These are phyloP conservation scores for Dendroctonus ponderosae DNA, from an alignment of 1,140 invertebrate genomes.

Conservation along the genomic window DNA sequence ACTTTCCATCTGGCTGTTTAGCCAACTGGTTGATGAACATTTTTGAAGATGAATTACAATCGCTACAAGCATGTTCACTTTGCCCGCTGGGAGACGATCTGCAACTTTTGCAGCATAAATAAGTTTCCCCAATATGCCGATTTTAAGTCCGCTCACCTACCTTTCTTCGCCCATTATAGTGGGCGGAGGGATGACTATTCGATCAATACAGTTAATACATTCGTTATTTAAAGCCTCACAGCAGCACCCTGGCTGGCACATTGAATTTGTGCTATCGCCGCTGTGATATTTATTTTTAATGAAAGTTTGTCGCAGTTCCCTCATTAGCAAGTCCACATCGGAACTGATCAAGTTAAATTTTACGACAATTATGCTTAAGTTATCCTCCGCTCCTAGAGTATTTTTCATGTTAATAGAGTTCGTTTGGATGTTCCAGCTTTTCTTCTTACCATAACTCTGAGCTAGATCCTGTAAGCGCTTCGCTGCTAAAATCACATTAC, in stretches of 20 bases:
- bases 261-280: slow-evolving; percentile 49
- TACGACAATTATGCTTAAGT: slow-evolving; percentile 75
- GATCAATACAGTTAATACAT: slow-evolving; percentile 57
- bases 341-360: slow-evolving; percentile 63
- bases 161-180: slow-evolving; percentile 56
- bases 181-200: slow-evolving; percentile 49
- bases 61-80: slow-evolving; percentile 68
- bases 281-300: slow-evolving; percentile 55
- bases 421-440: neutral
- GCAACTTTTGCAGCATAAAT: slow-evolving; percentile 1
- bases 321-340: slow-evolving; percentile 72
- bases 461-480: slow-evolving; percentile 78
- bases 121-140: neutral
- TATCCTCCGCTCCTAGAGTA: slow-evolving; percentile 64
- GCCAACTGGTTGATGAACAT: slow-evolving; percentile 47
- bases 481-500: slow-evolving; percentile 73
- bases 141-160: slow-evolving; percentile 9
- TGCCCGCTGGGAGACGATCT: slow-evolving; percentile 80
- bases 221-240: slow-evolving; percentile 60
- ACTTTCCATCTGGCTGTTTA: slow-evolving; percentile 43
- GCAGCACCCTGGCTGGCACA: slow-evolving; percentile 62
- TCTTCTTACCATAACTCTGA: slow-evolving; percentile 64
- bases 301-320: slow-evolving; percentile 71
- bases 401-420: neutral
- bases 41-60: slow-evolving; percentile 55